Evolutionary conservation across 1,140 invertebrate genomes (phyloP).

Genomic region (Euglossa dilemma): DNA sequence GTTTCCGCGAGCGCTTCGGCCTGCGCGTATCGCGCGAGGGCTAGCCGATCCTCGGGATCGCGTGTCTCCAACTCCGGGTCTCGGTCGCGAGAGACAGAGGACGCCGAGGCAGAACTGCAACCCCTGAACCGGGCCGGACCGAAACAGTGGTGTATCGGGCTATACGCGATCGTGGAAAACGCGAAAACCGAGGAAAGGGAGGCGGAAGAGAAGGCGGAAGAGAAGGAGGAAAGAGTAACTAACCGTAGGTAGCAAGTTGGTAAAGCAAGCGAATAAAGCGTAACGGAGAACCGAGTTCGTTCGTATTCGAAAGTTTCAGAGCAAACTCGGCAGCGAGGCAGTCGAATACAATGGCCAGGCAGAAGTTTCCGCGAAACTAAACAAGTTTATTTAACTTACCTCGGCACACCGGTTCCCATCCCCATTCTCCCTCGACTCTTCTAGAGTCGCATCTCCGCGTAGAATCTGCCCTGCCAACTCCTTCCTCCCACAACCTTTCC

Average conservation of each 20-base stretch:
- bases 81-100: too few relatives aligned
- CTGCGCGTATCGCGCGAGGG: too few relatives aligned
- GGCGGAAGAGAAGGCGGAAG: not conserved
- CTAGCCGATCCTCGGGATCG: too few relatives aligned
- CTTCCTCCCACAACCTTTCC: constrained; percentile 7
- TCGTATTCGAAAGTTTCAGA: constrained; percentile 75
- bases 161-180: too few relatives aligned
- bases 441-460: constrained; percentile 33
- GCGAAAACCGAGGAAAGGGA: not conserved
- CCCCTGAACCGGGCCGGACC: too few relatives aligned
- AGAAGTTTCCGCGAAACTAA: constrained; percentile 77
- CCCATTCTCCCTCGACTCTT: constrained; percentile 27
- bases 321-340: constrained; percentile 70
- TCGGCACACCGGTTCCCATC: constrained; percentile 58
- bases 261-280: constrained; percentile 79
- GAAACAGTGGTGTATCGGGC: too few relatives aligned
- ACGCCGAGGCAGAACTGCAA: too few relatives aligned
- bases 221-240: constrained; percentile 1
- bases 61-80: too few relatives aligned
- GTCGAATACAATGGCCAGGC: constrained; percentile 77
- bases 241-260: constrained; percentile 41
- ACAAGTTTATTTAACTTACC: constrained; percentile 81
- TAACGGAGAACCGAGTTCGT: constrained; percentile 77
- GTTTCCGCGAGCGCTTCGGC: not conserved
- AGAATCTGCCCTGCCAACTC: constrained; percentile 47